Percentiles rank a stretch among this genome's conserved stretches.
Evolutionary conservation across 2,113 vertebrate genomes (phyloP).

Genomic region (Regulus satrapa): DNA sequence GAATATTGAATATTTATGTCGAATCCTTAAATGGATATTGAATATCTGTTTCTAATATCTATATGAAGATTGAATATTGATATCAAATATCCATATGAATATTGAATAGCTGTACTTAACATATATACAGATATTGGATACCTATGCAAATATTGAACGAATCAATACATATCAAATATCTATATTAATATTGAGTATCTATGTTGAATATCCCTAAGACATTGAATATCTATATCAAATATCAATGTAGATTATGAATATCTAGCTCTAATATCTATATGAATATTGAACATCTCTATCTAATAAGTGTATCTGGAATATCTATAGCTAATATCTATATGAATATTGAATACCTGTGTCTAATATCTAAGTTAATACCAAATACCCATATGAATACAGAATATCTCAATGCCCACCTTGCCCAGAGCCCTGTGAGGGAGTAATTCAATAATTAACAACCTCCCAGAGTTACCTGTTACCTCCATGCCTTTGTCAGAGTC

Average conservation of each 20-base stretch:
- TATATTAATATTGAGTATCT: background rate
- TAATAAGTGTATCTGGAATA: background rate
- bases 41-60: background rate
- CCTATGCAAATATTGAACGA: background rate
- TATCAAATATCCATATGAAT: background rate
- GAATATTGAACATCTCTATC: no score
- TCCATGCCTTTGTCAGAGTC: constrained; percentile 76
- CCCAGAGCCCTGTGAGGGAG: background rate
- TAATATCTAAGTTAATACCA: background rate
- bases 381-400: background rate
- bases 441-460: background rate
- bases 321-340: background rate
- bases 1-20: background rate
- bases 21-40: no score
- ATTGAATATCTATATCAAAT: background rate
- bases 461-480: constrained; percentile 73
- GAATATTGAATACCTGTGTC: no score
- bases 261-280: no score
- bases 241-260: background rate
- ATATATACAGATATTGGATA: background rate
- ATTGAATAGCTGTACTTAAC: background rate
- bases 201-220: background rate
- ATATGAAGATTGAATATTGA: background rate
- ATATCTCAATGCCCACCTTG: background rate
- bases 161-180: background rate